Evolutionary conservation across 1,140 invertebrate genomes (phyloP).

Genomic region (Arion vulgaris): DNA sequence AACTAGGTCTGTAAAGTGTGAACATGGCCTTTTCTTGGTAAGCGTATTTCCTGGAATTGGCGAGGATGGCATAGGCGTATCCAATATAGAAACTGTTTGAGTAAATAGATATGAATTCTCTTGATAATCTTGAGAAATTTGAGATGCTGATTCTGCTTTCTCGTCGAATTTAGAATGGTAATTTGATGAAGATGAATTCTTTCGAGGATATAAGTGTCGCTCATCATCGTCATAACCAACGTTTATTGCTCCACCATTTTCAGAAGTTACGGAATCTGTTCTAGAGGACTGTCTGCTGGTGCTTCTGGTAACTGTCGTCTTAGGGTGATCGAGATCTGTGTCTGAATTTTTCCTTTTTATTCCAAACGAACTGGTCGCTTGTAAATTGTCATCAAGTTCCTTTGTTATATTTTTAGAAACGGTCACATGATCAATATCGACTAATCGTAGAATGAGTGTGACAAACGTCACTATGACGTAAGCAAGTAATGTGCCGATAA

Average conservation of each 20-base stretch:
- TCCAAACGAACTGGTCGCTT: not conserved
- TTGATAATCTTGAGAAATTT: not conserved
- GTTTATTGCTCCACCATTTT: conserved; percentile 3
- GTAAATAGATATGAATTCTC: not conserved
- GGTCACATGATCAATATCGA: not conserved
- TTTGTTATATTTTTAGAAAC: not conserved
- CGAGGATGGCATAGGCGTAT: not conserved
- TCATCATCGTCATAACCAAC: not conserved
- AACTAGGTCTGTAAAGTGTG: not conserved
- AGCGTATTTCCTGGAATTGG: not conserved
- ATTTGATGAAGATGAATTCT: not conserved
- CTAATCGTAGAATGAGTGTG: conserved; percentile 81
- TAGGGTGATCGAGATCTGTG: not conserved
- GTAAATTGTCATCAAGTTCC: not conserved
- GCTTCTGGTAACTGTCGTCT: not conserved
- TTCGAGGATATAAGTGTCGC: not conserved
- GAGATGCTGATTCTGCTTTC: not conserved
- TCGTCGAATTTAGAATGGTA: not conserved
- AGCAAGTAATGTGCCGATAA: conserved; percentile 82
- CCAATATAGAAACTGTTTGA: not conserved
- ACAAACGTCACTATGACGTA: conserved; percentile 93
- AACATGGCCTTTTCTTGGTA: not conserved
- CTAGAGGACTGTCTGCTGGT: not conserved
- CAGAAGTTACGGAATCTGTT: not conserved
- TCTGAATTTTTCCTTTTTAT: conserved; percentile 26